A percentile compares a stretch with the other conserved stretches of the same genome.
phyloP scores from a whole-genome alignment of 2,797 vertebrate genomes.

The Chelmon rostratus region DNA sequence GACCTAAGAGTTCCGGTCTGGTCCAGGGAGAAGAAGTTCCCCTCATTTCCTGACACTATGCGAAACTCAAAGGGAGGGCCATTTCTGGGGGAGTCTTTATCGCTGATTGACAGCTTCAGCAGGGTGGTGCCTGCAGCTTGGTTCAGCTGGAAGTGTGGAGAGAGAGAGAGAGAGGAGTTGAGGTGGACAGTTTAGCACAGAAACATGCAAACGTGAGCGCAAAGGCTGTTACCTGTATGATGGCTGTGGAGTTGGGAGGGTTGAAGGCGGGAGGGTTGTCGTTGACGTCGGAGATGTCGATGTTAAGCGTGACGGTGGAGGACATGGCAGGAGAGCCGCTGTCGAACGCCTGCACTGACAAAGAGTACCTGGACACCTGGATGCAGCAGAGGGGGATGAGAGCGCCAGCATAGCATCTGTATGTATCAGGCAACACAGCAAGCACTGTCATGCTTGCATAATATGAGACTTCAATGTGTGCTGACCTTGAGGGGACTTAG shows the following conservation, averaged over 20 bases:
- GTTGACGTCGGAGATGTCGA: slow-evolving; percentile 96
- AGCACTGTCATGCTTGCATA: slow-evolving; percentile 33
- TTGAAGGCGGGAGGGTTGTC: slow-evolving; percentile 95
- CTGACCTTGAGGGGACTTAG: slow-evolving; percentile 58
- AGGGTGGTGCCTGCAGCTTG: slow-evolving; percentile 90
- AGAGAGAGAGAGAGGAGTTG: slow-evolving; percentile 9
- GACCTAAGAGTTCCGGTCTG: slow-evolving; percentile 88
- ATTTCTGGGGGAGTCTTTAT: slow-evolving; percentile 93
- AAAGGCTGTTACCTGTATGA: slow-evolving; percentile 90
- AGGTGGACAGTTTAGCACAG: neutral
- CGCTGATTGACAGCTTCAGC: slow-evolving; percentile 90
- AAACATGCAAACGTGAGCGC: neutral
- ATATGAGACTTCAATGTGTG: slow-evolving; percentile 42
- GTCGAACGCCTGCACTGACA: slow-evolving; percentile 95
- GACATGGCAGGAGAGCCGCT: slow-evolving; percentile 92
- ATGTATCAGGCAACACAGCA: slow-evolving; percentile 38
- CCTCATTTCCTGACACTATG: slow-evolving; percentile 92
- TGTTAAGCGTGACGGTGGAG: slow-evolving; percentile 92
- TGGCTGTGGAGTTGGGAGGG: slow-evolving; percentile 91
- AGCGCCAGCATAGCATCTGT: slow-evolving; percentile 16
- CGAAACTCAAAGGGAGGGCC: slow-evolving; percentile 93
- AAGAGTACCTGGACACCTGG: slow-evolving; percentile 92
- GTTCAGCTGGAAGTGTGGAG: slow-evolving; percentile 86
- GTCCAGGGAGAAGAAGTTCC: slow-evolving; percentile 88
- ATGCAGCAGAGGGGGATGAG: slow-evolving; percentile 14